phyloP scores from a whole-genome alignment of 2,797 vertebrate species.

The Acipenser oxyrinchus region DNA sequence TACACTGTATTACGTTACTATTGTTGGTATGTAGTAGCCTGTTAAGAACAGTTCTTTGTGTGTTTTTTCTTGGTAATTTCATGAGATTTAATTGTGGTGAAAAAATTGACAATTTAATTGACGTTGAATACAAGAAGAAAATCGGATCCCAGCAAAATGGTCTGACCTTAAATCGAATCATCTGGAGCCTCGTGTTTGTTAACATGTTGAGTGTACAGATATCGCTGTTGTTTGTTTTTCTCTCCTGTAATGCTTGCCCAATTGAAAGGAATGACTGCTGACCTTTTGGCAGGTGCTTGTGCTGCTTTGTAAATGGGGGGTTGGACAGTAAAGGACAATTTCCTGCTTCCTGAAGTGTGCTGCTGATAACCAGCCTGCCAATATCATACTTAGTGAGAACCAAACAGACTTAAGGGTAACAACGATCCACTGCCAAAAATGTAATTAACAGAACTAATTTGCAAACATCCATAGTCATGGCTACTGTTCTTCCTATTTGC shows the following conservation, averaged over 20 bases:
- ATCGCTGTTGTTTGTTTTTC: neutral
- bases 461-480: conserved; percentile 65
- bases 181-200: too few species aligned
- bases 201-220: neutral
- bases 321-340: conserved; percentile 36
- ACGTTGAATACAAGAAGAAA: too few species aligned
- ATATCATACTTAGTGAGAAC: conserved; percentile 24
- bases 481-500: conserved; percentile 60
- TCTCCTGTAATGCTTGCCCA: conserved; percentile 3
- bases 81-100: too few species aligned
- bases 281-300: conserved; percentile 36
- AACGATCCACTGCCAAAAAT: conserved; percentile 55
- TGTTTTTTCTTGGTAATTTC: too few species aligned
- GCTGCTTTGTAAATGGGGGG: conserved; percentile 8
- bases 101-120: too few species aligned
- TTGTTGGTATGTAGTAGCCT: too few species aligned
- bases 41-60: too few species aligned
- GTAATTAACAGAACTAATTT: conserved; percentile 68
- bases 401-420: conserved; percentile 22
- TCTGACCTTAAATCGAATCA: too few species aligned
- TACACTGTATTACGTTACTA: too few species aligned
- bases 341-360: conserved; percentile 28
- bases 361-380: conserved; percentile 24
- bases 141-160: too few species aligned
- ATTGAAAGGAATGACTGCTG: conserved; percentile 14